Conservation (phyloP, 2,797 vertebrate species). For the Spatula clypeata region DNA sequence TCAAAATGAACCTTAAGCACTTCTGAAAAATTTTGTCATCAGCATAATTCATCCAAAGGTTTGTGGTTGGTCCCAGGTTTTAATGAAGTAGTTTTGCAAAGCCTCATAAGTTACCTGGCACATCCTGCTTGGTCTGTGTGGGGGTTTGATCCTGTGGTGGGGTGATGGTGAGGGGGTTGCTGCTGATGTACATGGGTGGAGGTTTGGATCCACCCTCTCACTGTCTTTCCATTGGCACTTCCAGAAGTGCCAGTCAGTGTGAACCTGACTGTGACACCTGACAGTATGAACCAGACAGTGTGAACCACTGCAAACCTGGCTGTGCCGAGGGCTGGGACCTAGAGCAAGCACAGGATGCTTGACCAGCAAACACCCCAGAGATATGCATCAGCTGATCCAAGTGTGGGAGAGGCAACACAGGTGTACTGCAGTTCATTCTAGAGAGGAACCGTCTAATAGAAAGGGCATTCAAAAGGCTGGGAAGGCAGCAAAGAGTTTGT, state of each 20-base stretch:
- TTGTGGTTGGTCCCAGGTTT: not conserved
- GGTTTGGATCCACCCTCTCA: not conserved
- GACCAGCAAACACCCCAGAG: not conserved
- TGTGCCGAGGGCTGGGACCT: fast-evolving
- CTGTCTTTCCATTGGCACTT: not conserved
- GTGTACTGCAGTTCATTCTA: not conserved
- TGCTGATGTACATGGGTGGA: not conserved
- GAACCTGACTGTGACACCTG: no score
- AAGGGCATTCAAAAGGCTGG: fast-evolving
- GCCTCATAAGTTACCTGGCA: not conserved
- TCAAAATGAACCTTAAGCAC: not conserved
- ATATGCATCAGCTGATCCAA: not conserved
- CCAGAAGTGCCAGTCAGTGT: not conserved
- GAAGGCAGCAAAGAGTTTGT: not conserved
- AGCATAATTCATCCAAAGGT: not conserved
- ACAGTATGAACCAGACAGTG: no score
- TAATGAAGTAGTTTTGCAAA: not conserved
- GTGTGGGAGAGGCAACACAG: not conserved
- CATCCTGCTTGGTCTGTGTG: not conserved
- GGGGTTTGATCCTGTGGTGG: not conserved
- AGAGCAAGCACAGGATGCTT: not conserved
- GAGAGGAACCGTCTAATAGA: not conserved
- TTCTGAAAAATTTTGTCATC: not conserved
- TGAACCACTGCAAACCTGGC: not conserved
- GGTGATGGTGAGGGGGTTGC: not conserved